Evolutionary conservation across 2,113 vertebrate genomes (phyloP), one percentile per base, ranked within the genome.

Genomic region (Ivindomyrus marchei): DNA sequence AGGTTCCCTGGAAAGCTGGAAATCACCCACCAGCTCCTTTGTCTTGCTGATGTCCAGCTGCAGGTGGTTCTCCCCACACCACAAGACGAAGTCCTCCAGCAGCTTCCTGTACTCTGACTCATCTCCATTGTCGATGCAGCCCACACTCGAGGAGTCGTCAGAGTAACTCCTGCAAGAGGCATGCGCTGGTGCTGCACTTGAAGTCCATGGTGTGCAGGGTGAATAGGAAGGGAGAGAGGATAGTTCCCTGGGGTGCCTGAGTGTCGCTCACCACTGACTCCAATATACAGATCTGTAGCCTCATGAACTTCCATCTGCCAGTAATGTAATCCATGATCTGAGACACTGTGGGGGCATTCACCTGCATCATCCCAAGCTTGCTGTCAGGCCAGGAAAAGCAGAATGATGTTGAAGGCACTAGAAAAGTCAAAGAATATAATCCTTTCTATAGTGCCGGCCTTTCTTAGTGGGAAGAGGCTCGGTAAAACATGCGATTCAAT

Each of bases 351-450:
- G 36, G 74, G 74, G 74, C 74, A 80, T 80, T 42, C 74, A 42
- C 36, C 36, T 80, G 74, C 74, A 39, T 36, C 74, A 80, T 17
- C 36, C 74, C 15, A 17, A 42, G 74, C 74, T 80, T 80, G 74
- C 74, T 80, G 31, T 42, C 74, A 80, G 74, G 74, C 74, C 36
- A 80, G 74, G 36, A 80, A 42, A 80, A 19, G 74, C 74, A 39
- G 74, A 39, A 80, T 80, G 74, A 80, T 80, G 74, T 80, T 80
- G 74, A 80, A 80, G 74, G 36, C 36, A 80, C 74, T 80, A 80
- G 36, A 42, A 42, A 80, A 39, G 74, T 42, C 74, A 39, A 80
- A 42, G 74, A 80, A 80, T 42, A 80, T 2, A 17, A 42, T 80
- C 74, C 74, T 39, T 36, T 19, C 74, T 80, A 42, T 70, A 42